phyloP scores from a whole-genome alignment of 2,113 vertebrate species.

The Gyps fulvus region DNA sequence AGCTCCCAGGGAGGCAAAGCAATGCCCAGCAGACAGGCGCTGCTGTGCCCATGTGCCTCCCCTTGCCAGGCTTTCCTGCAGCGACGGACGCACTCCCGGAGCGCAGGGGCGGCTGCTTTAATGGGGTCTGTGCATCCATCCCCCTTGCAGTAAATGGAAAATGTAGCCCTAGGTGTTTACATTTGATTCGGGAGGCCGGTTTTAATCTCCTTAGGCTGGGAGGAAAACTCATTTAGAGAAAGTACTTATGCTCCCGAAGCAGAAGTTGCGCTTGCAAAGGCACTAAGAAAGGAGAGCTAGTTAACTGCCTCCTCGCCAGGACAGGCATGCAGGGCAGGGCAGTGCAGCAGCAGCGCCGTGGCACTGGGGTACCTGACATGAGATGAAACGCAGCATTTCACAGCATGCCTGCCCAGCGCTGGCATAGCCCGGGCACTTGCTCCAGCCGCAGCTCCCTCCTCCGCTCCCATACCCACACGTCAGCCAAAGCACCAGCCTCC shows the following conservation, averaged over 20 bases:
- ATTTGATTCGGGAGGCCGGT: not conserved
- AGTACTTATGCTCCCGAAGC: not conserved
- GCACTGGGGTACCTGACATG: rapidly evolving
- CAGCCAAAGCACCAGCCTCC: rapidly evolving
- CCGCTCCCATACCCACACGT: rapidly evolving
- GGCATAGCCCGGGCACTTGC: rapidly evolving
- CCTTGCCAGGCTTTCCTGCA: not conserved
- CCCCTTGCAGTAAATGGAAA: not conserved
- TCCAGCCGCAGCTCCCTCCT: rapidly evolving
- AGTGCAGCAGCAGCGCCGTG: rapidly evolving
- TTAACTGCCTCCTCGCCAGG: not conserved
- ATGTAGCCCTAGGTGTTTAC: not conserved
- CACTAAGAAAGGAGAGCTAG: not conserved
- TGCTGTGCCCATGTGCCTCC: not conserved
- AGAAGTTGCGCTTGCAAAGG: not conserved
- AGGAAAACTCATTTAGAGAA: not conserved
- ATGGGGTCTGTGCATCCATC: not conserved
- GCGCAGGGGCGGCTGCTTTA: not conserved
- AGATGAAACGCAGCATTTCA: rapidly evolving
- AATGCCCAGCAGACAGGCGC: not conserved
- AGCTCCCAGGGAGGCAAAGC: not conserved
- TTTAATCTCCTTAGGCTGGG: not conserved
- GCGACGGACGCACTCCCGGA: not conserved
- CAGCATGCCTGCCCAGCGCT: rapidly evolving
- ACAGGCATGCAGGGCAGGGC: rapidly evolving